These are phyloP conservation scores for Macroteleia sp. DNA, from an alignment of 2,888 invertebrate genomes.

Conservation along the genomic window DNA sequence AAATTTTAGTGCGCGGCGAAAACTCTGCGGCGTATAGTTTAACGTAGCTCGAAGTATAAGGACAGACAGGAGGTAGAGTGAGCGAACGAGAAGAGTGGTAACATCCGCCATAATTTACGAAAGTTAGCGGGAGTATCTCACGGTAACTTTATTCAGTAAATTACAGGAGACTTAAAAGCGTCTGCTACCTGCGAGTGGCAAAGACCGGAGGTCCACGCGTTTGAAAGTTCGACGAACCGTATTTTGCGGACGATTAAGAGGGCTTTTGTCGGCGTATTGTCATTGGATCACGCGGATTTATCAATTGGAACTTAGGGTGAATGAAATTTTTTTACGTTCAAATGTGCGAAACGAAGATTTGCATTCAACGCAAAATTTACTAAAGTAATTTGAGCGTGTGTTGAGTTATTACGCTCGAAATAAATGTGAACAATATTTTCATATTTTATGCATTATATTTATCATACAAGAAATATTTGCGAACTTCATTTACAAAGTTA, in stretches of 20 bases:
- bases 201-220: conserved; percentile 66
- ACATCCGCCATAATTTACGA: conserved; percentile 68
- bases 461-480: no score
- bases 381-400: no score
- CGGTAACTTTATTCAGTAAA: conserved; percentile 77
- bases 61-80: conserved; percentile 50
- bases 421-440: no score
- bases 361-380: no score
- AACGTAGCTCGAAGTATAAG: conserved; percentile 63
- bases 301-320: conserved; percentile 7
- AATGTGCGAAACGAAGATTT: no score
- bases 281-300: conserved; percentile 22
- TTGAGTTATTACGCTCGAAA: no score
- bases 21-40: conserved; percentile 52
- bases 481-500: no score
- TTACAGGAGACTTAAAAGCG: conserved; percentile 76
- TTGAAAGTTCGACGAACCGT: conserved; percentile 67
- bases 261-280: conserved; percentile 50
- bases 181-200: conserved; percentile 72
- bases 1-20: conserved; percentile 56
- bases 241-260: conserved; percentile 60
- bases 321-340: no score
- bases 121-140: conserved; percentile 68
- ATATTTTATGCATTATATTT: no score
- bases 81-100: conserved; percentile 56